Base-by-base conservation (phyloP, 2,888 invertebrate genomes). In the Amorpha juglandis region DNA sequence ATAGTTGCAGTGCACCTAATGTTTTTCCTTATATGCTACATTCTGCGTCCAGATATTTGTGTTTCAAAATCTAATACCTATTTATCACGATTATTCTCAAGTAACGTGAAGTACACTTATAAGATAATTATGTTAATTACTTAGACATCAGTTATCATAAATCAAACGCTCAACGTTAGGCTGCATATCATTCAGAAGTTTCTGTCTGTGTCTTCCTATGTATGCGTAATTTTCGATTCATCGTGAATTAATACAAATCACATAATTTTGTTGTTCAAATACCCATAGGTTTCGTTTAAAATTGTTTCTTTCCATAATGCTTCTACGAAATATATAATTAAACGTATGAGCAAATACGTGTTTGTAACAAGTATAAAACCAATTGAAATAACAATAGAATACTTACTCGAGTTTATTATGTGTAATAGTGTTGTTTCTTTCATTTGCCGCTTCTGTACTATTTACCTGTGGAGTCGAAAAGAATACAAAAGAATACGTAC, bases 371-470 rank as follows among this genome's bases (percentile, higher is more conserved):
- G 16, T 58, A 58, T 19, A 42, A 19, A 35, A 16, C n/a, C 8
- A 38, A 38, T 14, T 52, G 52, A 33, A 53, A 11, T 35, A 55
- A 21, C 51, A 66, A 47, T 67, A 55, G 47, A 63, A n/a, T 67
- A 82, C 88, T 88, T 82, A 90, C 90, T 84, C 78, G 58, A 80
- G 72, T 69, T 76, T 76, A 70, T 79, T 80, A 64, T 78, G 75
- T 70, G 72, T 73, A 71, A 74, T 69, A 64, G 72, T 68, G 72
- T 71, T 72, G 19, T 82, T 78, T 78, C 78, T 84, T 73, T 81
- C 87, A 87, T 87, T 84, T 73, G 86, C 82, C 74, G 78, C 74
- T 77, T 80, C 83, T 74, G 80, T 75, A 83, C 74, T 80, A 80
- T 84, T 82, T 79, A 89, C 77, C 90, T 90, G 71, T 6, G 70